These are phyloP conservation scores for Sclerurus mexicanus DNA, from an alignment of 2,113 vertebrate species.

Conservation along the genomic window DNA sequence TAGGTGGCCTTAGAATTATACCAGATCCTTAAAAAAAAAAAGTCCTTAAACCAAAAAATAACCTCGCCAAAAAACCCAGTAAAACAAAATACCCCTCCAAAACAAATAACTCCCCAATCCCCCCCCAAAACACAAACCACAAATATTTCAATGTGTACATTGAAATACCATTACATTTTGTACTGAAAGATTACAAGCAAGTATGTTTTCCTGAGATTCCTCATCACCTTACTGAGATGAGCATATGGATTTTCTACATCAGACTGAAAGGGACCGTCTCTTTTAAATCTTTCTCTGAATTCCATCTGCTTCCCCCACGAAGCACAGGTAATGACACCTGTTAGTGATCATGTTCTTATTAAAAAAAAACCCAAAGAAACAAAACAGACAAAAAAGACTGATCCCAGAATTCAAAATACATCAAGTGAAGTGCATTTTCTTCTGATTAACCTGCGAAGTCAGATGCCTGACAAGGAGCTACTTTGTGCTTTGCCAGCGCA, in stretches of 20 bases:
- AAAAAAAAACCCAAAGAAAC: not conserved
- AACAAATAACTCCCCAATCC: not conserved
- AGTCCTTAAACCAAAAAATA: not conserved
- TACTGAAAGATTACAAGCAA: not conserved
- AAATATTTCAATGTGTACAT: not conserved
- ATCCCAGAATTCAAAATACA: constrained; percentile 26
- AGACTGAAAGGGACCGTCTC: constrained; percentile 71
- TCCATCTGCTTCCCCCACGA: constrained; percentile 75
- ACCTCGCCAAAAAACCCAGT: not conserved
- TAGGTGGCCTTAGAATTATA: not conserved
- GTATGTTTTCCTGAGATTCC: not conserved
- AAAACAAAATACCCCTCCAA: not conserved
- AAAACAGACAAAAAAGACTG: not conserved
- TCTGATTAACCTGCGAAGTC: constrained; percentile 75
- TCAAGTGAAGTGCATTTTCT: constrained; percentile 77
- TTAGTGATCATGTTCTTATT: not conserved
- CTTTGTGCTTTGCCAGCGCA: constrained; percentile 74
- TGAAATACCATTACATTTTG: not conserved
- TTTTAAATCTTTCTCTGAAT: constrained; percentile 79
- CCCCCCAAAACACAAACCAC: not conserved
- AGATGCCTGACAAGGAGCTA: constrained; percentile 77
- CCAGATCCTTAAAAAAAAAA: not conserved
- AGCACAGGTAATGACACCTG: not conserved
- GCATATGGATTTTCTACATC: constrained; percentile 69
- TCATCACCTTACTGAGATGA: constrained; percentile 74